Conservation (phyloP, 2,888 invertebrate genomes). For the Junonia oenone region DNA sequence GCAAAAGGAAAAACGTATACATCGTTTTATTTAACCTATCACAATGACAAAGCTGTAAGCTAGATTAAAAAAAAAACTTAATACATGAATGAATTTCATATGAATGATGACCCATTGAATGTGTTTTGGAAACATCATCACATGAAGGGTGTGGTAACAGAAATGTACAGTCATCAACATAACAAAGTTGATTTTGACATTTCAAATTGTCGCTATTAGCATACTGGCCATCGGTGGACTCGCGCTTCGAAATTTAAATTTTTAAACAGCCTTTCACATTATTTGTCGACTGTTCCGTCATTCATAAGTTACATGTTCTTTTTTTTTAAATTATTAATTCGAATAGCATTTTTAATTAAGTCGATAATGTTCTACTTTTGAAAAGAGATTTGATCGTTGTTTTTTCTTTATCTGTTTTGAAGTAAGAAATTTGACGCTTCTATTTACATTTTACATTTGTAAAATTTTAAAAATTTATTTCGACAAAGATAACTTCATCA, state of each 20-base stretch:
- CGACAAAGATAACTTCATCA: no score
- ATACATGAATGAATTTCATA: slow-evolving; percentile 17
- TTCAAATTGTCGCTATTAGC: slow-evolving; percentile 60
- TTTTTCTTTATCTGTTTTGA: neutral
- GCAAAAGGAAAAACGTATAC: neutral
- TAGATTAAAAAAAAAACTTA: slow-evolving; percentile 7
- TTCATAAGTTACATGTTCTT: slow-evolving; percentile 10
- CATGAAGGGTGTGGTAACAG: slow-evolving; percentile 57
- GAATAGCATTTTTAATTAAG: neutral
- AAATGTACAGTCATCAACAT: slow-evolving; percentile 69
- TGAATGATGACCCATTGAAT: slow-evolving; percentile 57
- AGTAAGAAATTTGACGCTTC: neutral
- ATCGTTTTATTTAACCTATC: slow-evolving; percentile 3
- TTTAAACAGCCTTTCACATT: slow-evolving; percentile 53
- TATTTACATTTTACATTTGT: no score
- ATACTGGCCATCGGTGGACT: slow-evolving; percentile 62
- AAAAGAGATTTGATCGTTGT: neutral
- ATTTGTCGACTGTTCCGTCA: slow-evolving; percentile 15
- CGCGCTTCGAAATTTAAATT: slow-evolving; percentile 52
- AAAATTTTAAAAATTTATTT: no score
- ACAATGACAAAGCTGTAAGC: slow-evolving; percentile 8
- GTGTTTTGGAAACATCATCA: slow-evolving; percentile 42
- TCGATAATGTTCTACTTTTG: neutral
- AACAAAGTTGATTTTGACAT: slow-evolving; percentile 58
- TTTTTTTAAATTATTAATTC: slow-evolving; percentile 1